A percentile compares a stretch with the other conserved stretches of the same genome.
Conservation (phyloP, 2,888 invertebrate species). For the Pyralis farinalis region DNA sequence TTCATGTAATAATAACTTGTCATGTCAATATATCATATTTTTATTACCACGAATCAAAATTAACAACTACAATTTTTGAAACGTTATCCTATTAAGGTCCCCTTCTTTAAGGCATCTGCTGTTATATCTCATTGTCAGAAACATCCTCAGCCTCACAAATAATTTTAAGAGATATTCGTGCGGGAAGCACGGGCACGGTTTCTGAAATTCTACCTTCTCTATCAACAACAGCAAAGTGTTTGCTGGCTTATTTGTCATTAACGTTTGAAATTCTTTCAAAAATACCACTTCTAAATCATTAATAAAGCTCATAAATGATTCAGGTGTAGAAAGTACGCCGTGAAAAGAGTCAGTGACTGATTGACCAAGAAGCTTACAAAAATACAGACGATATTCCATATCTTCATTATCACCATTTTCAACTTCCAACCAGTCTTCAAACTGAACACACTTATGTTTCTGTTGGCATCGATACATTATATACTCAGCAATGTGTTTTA, state of each 20-base stretch:
- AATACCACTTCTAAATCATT: no score
- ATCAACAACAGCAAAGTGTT: background rate
- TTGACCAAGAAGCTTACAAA: no score
- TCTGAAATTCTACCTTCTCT: background rate
- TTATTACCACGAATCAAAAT: no score
- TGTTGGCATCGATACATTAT: background rate
- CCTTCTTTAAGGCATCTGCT: background rate
- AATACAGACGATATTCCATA: background rate
- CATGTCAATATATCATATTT: no score
- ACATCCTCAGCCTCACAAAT: background rate
- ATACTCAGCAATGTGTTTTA: background rate
- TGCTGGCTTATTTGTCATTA: background rate
- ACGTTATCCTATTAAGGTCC: no score
- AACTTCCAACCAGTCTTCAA: background rate
- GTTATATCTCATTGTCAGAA: background rate
- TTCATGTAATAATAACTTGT: no score
- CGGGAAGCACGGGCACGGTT: background rate
- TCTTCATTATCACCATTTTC: no score
- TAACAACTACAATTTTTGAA: no score
- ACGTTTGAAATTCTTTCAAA: background rate
- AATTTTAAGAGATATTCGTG: background rate
- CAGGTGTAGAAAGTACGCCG: no score
- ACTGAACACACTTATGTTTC: background rate
- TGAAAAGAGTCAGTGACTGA: background rate
- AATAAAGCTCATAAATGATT: no score